Percentiles rank a stretch among this genome's conserved stretches.
phyloP scores from a whole-genome alignment of 2,888 invertebrate genomes.

The Beris chalybata region DNA sequence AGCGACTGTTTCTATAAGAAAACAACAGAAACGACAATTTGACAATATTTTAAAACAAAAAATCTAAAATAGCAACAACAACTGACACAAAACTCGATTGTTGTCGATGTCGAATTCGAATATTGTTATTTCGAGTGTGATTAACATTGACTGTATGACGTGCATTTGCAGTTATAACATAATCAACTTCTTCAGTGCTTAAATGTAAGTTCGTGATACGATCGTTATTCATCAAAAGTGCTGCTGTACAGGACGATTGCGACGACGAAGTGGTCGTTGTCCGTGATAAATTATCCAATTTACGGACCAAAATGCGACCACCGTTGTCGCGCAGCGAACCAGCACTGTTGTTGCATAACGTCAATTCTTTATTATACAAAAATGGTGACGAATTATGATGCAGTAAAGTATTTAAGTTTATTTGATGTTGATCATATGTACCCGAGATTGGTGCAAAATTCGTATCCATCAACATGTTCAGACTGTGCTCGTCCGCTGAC shows the following conservation, averaged over 20 bases:
- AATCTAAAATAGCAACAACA: constrained; percentile 55
- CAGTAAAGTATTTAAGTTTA: constrained; percentile 9
- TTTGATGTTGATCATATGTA: constrained; percentile 44
- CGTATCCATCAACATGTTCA: constrained; percentile 49
- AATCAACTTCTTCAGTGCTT: constrained; percentile 44
- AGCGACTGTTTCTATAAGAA: background rate
- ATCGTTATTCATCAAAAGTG: constrained; percentile 20
- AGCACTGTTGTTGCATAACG: constrained; percentile 23
- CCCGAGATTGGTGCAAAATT: constrained; percentile 50
- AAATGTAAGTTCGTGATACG: constrained; percentile 30
- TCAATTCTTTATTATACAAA: constrained; percentile 40
- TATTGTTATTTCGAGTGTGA: constrained; percentile 29
- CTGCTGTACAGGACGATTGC: constrained; percentile 24
- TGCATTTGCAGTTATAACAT: constrained; percentile 44
- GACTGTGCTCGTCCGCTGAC: constrained; percentile 37
- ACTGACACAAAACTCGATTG: constrained; percentile 51
- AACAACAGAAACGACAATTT: background rate
- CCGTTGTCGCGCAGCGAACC: background rate
- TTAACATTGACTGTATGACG: constrained; percentile 45
- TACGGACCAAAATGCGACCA: constrained; percentile 5
- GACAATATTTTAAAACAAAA: constrained; percentile 48
- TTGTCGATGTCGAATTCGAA: constrained; percentile 39
- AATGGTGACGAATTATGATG: constrained; percentile 30
- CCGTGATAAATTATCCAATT: constrained; percentile 24
- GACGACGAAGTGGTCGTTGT: constrained; percentile 1